These are phyloP conservation scores for Oryzaephilus surinamensis DNA, from an alignment of 1,140 invertebrate species.

Conservation along the genomic window DNA sequence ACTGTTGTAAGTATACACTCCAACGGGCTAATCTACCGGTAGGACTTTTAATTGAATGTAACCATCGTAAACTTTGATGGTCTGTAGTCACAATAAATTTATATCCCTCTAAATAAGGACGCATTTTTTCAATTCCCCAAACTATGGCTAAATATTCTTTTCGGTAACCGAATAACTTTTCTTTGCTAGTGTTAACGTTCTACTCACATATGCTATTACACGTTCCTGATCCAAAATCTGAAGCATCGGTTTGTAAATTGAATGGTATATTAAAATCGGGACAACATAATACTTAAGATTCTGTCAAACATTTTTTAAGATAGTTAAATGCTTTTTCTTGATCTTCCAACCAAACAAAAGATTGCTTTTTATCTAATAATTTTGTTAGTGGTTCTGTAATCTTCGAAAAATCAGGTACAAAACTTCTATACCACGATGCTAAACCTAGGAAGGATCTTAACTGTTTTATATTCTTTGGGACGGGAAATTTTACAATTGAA, in stretches of 20 bases:
- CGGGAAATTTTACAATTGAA: too few species aligned
- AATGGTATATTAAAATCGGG: conserved; percentile 14
- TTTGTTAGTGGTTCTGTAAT: conserved; percentile 16
- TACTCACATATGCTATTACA: conserved; percentile 2
- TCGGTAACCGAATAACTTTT: conserved; percentile 11
- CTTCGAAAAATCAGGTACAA: conserved; percentile 14
- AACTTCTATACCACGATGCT: conserved; percentile 22
- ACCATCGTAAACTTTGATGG: too few species aligned
- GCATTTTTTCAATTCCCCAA: too few species aligned
- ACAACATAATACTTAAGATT: conserved; percentile 13
- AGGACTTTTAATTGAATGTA: too few species aligned
- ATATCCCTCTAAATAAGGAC: conserved; percentile 11
- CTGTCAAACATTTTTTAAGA: too few species aligned
- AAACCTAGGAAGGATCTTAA: conserved; percentile 23
- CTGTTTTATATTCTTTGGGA: conserved; percentile 12
- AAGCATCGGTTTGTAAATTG: too few species aligned
- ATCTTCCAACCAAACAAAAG: too few species aligned
- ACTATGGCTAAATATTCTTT: conserved; percentile 35
- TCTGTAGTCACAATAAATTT: too few species aligned
- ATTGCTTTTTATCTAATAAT: too few species aligned
- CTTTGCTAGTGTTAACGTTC: conserved; percentile 3
- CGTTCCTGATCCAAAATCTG: conserved; percentile 9
- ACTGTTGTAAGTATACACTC: too few species aligned
- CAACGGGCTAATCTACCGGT: too few species aligned
- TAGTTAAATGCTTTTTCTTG: too few species aligned